Conservation (phyloP, 2,797 vertebrate species). For the Gephyroberyx darwinii region DNA sequence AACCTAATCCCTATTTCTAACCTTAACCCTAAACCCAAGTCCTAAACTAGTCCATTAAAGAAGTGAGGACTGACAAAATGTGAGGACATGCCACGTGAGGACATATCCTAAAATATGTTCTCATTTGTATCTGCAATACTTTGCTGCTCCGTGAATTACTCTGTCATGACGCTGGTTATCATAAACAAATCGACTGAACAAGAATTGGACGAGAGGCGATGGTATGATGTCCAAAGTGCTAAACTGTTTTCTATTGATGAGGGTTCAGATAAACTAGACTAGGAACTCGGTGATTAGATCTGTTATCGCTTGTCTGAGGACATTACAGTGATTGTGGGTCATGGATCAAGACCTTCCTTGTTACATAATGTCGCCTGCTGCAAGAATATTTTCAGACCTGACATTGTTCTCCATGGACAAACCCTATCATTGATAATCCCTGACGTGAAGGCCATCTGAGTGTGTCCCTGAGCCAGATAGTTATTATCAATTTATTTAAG, state of each 20-base stretch:
- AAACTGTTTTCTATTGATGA: constrained; percentile 32
- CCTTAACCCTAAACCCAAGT: too few relatives aligned
- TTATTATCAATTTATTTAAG: constrained; percentile 52
- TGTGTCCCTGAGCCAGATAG: constrained; percentile 49
- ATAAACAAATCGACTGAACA: constrained; percentile 43
- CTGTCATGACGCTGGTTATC: constrained; percentile 32
- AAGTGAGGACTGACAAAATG: too few relatives aligned
- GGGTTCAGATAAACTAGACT: constrained; percentile 50
- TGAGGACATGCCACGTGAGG: too few relatives aligned
- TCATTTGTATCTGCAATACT: background rate
- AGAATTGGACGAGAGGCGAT: constrained; percentile 8
- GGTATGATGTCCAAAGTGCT: constrained; percentile 64
- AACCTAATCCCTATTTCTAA: too few relatives aligned
- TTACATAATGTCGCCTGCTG: constrained; percentile 53
- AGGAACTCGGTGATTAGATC: constrained; percentile 48
- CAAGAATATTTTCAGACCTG: constrained; percentile 5
- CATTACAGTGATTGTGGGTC: constrained; percentile 15
- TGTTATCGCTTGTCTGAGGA: constrained; percentile 1
- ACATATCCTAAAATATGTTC: too few relatives aligned
- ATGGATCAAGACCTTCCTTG: constrained; percentile 48
- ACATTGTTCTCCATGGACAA: constrained; percentile 45
- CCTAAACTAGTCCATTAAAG: too few relatives aligned
- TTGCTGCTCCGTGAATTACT: background rate
- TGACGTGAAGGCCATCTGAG: constrained; percentile 51
- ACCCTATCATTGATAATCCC: constrained; percentile 51